Conservation (phyloP, 2,113 vertebrate species). For the Theristicus caerulescens region DNA sequence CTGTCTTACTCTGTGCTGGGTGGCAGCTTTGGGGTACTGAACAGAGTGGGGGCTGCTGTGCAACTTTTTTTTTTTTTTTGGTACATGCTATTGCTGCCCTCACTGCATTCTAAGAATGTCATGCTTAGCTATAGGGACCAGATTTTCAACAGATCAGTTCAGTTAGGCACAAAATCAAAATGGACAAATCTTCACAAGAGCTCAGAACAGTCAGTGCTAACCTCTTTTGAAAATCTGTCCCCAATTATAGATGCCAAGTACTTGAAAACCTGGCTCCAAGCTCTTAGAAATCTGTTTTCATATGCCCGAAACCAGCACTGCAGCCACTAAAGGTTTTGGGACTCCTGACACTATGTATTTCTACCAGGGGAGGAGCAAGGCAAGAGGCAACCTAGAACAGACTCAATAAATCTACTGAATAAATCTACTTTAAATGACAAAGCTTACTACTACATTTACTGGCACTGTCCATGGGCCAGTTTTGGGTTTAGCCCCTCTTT, state of each 20-base stretch:
- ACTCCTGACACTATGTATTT: background rate
- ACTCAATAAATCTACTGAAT: background rate
- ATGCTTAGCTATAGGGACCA: background rate
- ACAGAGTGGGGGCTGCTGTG: background rate
- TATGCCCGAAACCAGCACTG: background rate
- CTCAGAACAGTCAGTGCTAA: slow-evolving; percentile 28
- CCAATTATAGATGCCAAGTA: slow-evolving; percentile 9
- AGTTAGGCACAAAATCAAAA: slow-evolving; percentile 17
- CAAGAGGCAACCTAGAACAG: background rate
- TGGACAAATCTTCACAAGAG: slow-evolving; percentile 7
- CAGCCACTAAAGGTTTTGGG: background rate
- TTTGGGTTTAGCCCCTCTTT: background rate
- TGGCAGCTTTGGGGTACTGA: background rate
- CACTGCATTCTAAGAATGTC: background rate
- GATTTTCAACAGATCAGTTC: slow-evolving; percentile 6
- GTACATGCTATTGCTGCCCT: background rate
- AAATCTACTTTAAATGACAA: background rate
- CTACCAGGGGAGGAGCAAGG: background rate
- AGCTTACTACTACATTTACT: background rate
- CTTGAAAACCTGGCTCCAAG: background rate
- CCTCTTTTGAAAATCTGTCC: slow-evolving; percentile 24
- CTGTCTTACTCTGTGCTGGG: background rate
- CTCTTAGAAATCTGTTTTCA: background rate
- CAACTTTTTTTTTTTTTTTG: background rate
- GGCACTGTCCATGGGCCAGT: background rate